Evolutionary conservation across 2,888 invertebrate genomes (phyloP).

Genomic region (Amblyteles armatorius): DNA sequence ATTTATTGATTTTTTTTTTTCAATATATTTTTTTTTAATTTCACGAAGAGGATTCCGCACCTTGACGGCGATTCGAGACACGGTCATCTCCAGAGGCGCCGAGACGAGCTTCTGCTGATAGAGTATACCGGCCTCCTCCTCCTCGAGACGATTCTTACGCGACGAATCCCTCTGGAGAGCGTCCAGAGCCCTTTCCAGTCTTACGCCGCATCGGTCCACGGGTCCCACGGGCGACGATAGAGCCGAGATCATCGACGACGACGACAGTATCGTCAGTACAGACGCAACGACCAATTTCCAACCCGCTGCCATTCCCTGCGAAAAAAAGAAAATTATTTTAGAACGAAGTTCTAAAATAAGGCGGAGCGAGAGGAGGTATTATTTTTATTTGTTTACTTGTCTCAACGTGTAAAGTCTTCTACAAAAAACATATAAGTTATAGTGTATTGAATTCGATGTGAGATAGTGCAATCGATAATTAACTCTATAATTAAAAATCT

Average conservation of each 20-base stretch:
- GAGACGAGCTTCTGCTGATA: conserved; percentile 80
- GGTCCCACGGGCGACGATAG: conserved; percentile 66
- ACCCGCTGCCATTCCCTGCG: conserved; percentile 57
- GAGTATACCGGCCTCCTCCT: conserved; percentile 75
- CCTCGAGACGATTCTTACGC: conserved; percentile 77
- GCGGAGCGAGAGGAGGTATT: not conserved
- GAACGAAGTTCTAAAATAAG: not conserved
- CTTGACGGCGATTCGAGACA: conserved; percentile 80
- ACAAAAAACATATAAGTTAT: no score
- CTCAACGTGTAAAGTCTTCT: no score
- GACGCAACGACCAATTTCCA: conserved; percentile 49
- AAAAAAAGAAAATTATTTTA: not conserved
- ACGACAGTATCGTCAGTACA: conserved; percentile 49
- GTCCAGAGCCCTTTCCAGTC: conserved; percentile 82
- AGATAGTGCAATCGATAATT: no score
- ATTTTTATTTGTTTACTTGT: not conserved
- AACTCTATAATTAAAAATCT: no score
- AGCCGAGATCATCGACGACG: conserved; percentile 44
- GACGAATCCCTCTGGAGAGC: conserved; percentile 77
- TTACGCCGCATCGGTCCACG: conserved; percentile 80
- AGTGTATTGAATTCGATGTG: no score
- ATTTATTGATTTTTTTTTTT: not conserved
- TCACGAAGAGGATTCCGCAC: conserved; percentile 65
- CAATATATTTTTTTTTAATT: not conserved
- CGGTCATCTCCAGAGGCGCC: conserved; percentile 81